Conservation (phyloP, 1,140 invertebrate genomes). For the Diabrotica undecimpunctata region DNA sequence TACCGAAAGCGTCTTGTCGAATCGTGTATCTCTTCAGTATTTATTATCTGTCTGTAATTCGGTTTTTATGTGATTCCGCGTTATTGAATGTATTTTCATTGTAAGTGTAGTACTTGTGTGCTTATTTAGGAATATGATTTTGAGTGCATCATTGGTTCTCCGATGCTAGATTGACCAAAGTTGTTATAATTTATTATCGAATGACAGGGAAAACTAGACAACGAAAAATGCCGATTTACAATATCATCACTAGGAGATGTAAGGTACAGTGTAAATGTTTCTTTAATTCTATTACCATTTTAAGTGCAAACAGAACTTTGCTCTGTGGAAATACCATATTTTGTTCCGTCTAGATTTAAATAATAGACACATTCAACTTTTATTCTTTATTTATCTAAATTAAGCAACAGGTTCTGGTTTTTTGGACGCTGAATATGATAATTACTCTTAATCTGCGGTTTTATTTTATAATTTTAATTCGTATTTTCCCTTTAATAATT, state of each 20-base stretch:
- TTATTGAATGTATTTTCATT: neutral
- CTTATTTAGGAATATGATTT: slow-evolving; percentile 13
- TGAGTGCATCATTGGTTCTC: neutral
- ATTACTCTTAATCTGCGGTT: no score
- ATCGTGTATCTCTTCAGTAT: slow-evolving; percentile 1
- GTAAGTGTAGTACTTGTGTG: slow-evolving; percentile 6
- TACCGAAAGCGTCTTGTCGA: neutral
- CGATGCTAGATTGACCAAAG: slow-evolving; percentile 14
- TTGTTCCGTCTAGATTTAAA: no score
- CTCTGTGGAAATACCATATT: no score
- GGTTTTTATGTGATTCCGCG: neutral
- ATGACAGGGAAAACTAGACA: slow-evolving; percentile 21
- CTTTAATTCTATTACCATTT: neutral
- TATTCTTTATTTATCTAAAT: no score
- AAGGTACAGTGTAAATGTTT: slow-evolving; percentile 12
- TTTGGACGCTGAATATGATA: no score
- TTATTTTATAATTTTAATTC: no score
- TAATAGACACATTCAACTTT: no score
- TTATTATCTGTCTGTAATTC: neutral
- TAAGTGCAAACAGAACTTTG: neutral
- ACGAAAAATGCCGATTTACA: slow-evolving; percentile 21
- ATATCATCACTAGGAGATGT: slow-evolving; percentile 23
- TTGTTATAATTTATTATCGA: slow-evolving; percentile 5
- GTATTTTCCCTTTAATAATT: no score
- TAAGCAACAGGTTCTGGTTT: no score